Evolutionary conservation across 2,113 vertebrate genomes (phyloP).

Genomic region (Eulemur rufifrons): DNA sequence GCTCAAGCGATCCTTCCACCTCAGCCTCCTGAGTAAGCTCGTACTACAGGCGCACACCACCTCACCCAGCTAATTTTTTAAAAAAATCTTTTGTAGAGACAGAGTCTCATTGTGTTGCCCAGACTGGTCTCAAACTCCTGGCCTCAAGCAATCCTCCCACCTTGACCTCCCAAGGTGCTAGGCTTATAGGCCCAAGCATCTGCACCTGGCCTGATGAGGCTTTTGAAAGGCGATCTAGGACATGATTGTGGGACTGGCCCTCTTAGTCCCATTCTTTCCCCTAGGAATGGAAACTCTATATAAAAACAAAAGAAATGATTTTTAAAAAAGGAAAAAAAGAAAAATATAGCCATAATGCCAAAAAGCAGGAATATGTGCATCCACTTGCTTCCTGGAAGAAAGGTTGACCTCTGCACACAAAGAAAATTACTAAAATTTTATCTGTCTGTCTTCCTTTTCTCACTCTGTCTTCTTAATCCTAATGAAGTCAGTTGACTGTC

Average conservation of each 20-base stretch:
- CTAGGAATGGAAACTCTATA: slow-evolving; percentile 31
- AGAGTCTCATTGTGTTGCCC: background rate
- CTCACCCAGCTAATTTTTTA: background rate
- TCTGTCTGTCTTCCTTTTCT: background rate
- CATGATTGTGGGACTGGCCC: background rate
- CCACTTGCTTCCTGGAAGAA: background rate
- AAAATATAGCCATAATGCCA: background rate
- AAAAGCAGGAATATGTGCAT: background rate
- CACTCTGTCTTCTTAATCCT: background rate
- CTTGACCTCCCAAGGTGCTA: too few species aligned
- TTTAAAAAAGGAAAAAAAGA: background rate
- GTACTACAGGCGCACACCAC: background rate
- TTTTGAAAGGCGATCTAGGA: background rate
- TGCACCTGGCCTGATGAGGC: background rate
- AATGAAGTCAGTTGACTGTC: background rate
- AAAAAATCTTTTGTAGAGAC: background rate
- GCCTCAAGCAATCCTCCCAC: too few species aligned
- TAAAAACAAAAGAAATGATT: background rate
- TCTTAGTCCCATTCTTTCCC: background rate
- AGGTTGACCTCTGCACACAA: background rate
- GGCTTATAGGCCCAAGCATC: too few species aligned
- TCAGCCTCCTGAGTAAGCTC: background rate
- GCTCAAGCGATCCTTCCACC: background rate
- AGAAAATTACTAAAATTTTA: slow-evolving; percentile 26
- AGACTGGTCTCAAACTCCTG: background rate